Conservation (phyloP, 64 coral and sea anemone species). For the Pocillopora damicornis region DNA sequence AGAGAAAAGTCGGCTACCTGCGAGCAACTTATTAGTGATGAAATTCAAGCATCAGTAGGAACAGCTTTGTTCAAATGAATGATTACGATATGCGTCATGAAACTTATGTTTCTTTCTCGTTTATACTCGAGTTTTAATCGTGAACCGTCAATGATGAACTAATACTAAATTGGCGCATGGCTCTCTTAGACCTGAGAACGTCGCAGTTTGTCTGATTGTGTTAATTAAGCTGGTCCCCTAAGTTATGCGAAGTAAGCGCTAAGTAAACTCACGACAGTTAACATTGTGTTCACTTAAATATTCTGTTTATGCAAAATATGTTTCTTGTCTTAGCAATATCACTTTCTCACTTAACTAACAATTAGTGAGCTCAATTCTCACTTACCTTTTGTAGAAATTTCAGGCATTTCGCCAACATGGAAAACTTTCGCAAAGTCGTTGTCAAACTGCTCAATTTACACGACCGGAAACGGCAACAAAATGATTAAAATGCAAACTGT, state of each 20-base stretch:
- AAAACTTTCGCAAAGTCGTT: neutral
- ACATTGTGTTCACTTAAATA: neutral
- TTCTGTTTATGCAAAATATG: neutral
- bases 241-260: neutral
- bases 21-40: no score
- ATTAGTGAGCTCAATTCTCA: neutral
- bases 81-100: no score
- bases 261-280: neutral
- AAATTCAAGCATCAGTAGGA: no score
- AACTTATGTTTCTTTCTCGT: no score
- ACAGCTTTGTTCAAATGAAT: no score
- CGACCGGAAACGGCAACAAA: no score
- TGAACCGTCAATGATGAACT: no score
- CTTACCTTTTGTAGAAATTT: neutral
- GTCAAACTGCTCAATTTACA: neutral
- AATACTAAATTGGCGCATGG: no score
- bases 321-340: neutral
- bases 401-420: neutral
- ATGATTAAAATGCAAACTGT: neutral
- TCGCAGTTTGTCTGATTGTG: neutral
- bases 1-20: no score
- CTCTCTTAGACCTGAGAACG: no score
- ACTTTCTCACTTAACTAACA: neutral
- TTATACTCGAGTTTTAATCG: no score
- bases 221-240: neutral